Base-by-base conservation (phyloP, 2,113 vertebrate genomes). In the Eupsittula cactorum region DNA sequence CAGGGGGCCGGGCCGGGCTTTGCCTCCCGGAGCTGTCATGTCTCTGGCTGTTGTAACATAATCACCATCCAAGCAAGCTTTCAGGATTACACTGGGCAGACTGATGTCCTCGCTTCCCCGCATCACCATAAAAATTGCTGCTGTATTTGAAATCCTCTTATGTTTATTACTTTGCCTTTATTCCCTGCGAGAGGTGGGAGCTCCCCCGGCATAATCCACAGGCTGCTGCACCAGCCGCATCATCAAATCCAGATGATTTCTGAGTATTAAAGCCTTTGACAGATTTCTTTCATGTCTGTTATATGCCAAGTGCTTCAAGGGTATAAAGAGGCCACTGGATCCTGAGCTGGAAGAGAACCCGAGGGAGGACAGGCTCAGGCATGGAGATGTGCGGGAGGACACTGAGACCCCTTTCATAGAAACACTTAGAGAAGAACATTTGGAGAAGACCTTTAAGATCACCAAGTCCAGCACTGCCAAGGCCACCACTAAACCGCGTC, bases 81-180 rank as follows among this genome's bases (percentile, higher is more conserved):
- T 44, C 12, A 49, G 90, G 95, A 92, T 96, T 95, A 96, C 46
- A 19, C 33, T 0, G 62, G 80, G 69, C 90, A 93, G 80, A 47
- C 17, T 10, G 2, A 11, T 33, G 90, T 63, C 92, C 96, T 94
- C 2, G 3, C 82, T 92, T 68, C 88, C 86, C 95, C 0, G 1
- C 77, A 4, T 5, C 0, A 0, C 85, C 0, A 0, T 63, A 67
- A 88, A 67, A 95, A 96, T 75, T 14, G 73, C 93, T 92, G 95
- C 95, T 84, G 55, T 31, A 33, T 53, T 68, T 37, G 28, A 92
- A 96, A 96, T 96, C 93, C 88, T 94, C 96, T 97, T 95, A 97
- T 2, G 83, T 82, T 95, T 86, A 92, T 94, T 81, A 16, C 92
- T 95, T 73, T 73, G 80, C 41, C 65, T 95, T 93, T 94, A 94